Percentiles rank a stretch among this genome's conserved stretches.
phyloP scores from a whole-genome alignment of 2,113 vertebrate species.

The Takifugu flavidus region DNA sequence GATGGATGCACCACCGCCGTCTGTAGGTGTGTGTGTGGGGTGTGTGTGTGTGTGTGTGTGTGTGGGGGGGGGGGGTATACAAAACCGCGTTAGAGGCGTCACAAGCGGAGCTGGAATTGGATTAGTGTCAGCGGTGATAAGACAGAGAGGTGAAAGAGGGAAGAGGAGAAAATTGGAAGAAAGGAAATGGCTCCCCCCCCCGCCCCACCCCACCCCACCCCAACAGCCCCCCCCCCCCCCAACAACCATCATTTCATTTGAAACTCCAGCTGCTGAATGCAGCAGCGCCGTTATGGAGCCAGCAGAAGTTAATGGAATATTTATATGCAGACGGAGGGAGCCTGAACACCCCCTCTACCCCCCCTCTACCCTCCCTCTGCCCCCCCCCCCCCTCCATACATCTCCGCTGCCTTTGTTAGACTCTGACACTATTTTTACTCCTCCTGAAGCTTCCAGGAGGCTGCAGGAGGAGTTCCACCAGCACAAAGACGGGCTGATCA shows the following conservation, averaged over 20 bases:
- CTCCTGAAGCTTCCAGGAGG: conserved; percentile 15
- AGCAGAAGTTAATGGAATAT: conserved; percentile 77
- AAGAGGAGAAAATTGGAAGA: conserved; percentile 73
- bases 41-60: conserved; percentile 3
- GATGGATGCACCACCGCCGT: neutral
- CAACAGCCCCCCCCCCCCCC: too few species aligned
- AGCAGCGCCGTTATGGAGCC: conserved; percentile 61
- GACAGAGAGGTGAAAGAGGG: conserved; percentile 63
- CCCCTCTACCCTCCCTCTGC: conserved; percentile 10
- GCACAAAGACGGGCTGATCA: neutral
- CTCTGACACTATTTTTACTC: conserved; percentile 60
- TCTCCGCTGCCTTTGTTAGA: conserved; percentile 61
- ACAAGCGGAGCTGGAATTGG: conserved; percentile 70
- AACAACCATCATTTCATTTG: conserved; percentile 74
- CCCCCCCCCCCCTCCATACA: conserved; percentile 19
- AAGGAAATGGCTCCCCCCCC: conserved; percentile 66
- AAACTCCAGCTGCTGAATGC: conserved; percentile 70
- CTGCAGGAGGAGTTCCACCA: neutral
- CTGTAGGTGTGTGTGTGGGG: conserved; percentile 21
- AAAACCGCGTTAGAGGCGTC: conserved; percentile 69
- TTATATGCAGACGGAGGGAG: conserved; percentile 68
- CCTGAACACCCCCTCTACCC: conserved; percentile 51
- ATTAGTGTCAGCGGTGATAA: conserved; percentile 78
- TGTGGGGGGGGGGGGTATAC: conserved; percentile 41
- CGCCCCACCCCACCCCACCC: conserved; percentile 4